Conservation (phyloP, 35 echinoderm and acorn worm species). For the Eucidaris tribuloides region DNA sequence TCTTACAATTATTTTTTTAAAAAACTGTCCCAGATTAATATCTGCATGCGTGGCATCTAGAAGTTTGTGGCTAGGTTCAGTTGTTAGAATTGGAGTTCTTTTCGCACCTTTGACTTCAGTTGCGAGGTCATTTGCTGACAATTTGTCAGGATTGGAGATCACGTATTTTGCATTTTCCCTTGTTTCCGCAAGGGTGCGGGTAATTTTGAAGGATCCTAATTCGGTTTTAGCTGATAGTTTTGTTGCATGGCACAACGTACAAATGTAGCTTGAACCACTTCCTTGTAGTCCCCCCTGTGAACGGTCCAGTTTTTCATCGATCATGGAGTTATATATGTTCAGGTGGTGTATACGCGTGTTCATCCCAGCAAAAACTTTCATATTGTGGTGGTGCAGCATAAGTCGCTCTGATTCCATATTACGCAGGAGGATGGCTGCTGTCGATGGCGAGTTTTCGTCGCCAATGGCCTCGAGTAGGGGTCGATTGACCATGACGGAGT, state of each 20-base stretch:
- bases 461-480: slow-evolving; percentile 34
- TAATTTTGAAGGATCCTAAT: slow-evolving; percentile 5
- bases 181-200: slow-evolving; percentile 7
- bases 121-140: not conserved
- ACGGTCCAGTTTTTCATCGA: slow-evolving; percentile 52
- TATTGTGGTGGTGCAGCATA: not conserved
- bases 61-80: not conserved
- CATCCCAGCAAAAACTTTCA: not conserved
- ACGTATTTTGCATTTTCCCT: slow-evolving; percentile 8
- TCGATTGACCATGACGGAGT: not conserved
- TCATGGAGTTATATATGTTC: slow-evolving; percentile 44
- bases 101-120: not conserved
- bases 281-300: slow-evolving; percentile 37
- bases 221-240: slow-evolving; percentile 10
- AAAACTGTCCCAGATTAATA: slow-evolving; percentile 42
- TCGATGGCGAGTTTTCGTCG: slow-evolving; percentile 39
- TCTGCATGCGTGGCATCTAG: slow-evolving; percentile 57
- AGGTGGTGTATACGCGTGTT: not conserved
- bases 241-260: slow-evolving; percentile 31
- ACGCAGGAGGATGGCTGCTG: not conserved
- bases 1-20: slow-evolving; percentile 31
- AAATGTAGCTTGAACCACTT: slow-evolving; percentile 39
- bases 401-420: slow-evolving; percentile 15
- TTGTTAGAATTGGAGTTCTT: not conserved
- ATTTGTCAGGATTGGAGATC: slow-evolving; percentile 24